A percentile compares a stretch with the other conserved stretches of the same genome.
phyloP scores from a whole-genome alignment of 2,797 vertebrate species.

The Amazonetta brasiliensis region DNA sequence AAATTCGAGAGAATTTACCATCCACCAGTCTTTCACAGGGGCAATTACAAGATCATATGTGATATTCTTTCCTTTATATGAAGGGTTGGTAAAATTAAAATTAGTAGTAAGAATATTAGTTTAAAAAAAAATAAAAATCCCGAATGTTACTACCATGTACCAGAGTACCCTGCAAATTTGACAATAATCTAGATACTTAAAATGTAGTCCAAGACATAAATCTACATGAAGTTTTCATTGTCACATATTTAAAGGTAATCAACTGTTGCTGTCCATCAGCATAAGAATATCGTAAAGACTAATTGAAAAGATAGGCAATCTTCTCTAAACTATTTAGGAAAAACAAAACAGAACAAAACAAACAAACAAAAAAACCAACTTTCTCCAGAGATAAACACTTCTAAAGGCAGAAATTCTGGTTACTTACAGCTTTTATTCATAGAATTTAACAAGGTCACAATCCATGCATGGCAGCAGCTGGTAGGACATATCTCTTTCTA shows the following conservation, averaged over 20 bases:
- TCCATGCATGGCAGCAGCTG: background rate
- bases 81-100: background rate
- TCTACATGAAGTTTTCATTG: background rate
- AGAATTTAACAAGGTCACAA: background rate
- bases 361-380: no score
- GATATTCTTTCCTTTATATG: background rate
- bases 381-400: background rate
- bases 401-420: background rate
- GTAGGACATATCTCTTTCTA: background rate
- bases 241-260: conserved; percentile 7
- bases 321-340: background rate
- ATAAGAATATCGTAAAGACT: background rate
- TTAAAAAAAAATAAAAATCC: background rate
- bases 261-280: conserved; percentile 1
- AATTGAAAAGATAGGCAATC: background rate
- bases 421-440: background rate
- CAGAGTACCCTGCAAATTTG: background rate
- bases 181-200: conserved; percentile 3
- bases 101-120: background rate
- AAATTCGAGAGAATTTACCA: background rate
- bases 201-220: conserved; percentile 23
- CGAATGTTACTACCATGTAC: background rate
- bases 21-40: background rate
- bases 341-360: no score
- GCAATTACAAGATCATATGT: background rate